phyloP scores from a whole-genome alignment of 2,888 invertebrate genomes.

The Adineta ricciae region DNA sequence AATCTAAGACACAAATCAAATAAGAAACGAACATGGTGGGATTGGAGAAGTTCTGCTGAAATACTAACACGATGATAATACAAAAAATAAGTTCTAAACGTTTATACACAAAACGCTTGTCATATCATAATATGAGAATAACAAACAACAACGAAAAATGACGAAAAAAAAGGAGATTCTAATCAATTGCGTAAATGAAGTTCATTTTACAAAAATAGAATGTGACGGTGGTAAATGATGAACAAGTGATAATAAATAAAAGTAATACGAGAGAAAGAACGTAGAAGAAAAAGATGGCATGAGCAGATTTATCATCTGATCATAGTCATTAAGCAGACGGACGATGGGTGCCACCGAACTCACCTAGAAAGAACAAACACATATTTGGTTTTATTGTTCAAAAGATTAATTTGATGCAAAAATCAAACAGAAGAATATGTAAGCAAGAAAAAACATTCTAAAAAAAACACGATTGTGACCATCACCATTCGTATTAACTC shows the following conservation, averaged over 20 bases:
- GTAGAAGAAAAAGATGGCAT: neutral
- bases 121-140: neutral
- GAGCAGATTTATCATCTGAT: neutral
- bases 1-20: neutral
- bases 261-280: neutral
- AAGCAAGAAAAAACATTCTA: neutral
- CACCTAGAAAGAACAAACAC: neutral
- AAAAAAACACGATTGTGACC: neutral
- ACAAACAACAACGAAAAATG: neutral
- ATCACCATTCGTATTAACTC: neutral
- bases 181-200: neutral
- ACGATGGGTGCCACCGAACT: neutral
- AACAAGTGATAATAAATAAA: neutral
- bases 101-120: neutral
- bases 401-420: neutral
- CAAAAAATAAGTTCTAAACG: neutral
- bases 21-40: neutral
- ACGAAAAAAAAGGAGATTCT: neutral
- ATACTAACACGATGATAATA: neutral
- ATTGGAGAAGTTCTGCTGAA: neutral
- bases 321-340: neutral
- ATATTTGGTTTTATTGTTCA: neutral
- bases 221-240: neutral
- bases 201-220: neutral
- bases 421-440: neutral